Evolutionary conservation across 2,888 invertebrate species (phyloP), one percentile per base, ranked within the genome.

Genomic region (Argyresthia albistria): DNA sequence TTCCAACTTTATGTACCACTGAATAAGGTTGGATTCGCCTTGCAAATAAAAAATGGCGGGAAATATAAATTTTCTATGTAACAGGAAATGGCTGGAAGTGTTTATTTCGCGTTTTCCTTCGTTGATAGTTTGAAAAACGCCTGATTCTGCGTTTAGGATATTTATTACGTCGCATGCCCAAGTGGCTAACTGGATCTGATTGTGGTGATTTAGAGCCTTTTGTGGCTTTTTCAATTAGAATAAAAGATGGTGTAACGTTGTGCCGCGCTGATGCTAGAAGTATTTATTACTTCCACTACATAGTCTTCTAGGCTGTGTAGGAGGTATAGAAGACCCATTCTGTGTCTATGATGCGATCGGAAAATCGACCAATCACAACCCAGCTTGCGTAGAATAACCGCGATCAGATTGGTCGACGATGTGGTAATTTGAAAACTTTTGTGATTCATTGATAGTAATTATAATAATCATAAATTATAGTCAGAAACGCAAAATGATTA

Each of bases 1-100:
- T 43, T 8, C 12, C 25, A 46, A 46, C 10, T n/a, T 9, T 25
- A 10, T 25, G 4, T 46, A 1, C 8, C 16, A 25, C 16, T 16
- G 16, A 16, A 25, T 51, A 49, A 45, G 48, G 51, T 49, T 12
- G 35, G 25, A 54, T 52, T 39, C 53, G 43, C 46, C 6, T 25
- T 25, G 25, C 25, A 25, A 25, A 25, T 4, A 43, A 51, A 53
- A 46, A 35, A 14, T 16, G 4, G 35, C 42, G 42, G 48, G 53
- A 48, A 56, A 63, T 64, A 66, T 65, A 63, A 65, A 66, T 56
- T 60, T 50, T 14, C 53, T n/a, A 51, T 60, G 66, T 63, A 66
- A n/a, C 73, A 73, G 79, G 78, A 78, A 79, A 62, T 62, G 59
- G 63, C 64, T 49, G 70, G 78, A 76, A 80, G 75, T 76, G 80